Conservation (phyloP, 2,888 invertebrate genomes). For the Xanthia icteritia region DNA sequence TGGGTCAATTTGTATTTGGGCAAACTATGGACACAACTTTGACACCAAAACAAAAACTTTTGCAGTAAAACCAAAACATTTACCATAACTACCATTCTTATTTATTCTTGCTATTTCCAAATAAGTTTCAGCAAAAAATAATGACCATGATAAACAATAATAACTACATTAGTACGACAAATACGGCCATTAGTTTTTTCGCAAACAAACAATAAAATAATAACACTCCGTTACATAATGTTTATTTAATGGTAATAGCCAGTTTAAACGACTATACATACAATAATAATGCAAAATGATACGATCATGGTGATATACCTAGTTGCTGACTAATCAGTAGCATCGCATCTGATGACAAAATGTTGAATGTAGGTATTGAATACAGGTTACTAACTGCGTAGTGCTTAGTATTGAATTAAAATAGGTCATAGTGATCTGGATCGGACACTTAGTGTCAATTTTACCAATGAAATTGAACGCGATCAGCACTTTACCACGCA, state of each 20-base stretch:
- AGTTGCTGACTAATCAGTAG: slow-evolving; percentile 11
- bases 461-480: too few species aligned
- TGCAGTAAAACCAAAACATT: neutral
- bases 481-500: too few species aligned
- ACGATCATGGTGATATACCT: slow-evolving; percentile 6
- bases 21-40: neutral
- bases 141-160: slow-evolving; percentile 37
- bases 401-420: neutral
- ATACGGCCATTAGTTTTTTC: slow-evolving; percentile 36
- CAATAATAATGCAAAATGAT: slow-evolving; percentile 28
- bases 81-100: neutral
- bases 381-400: neutral
- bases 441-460: neutral
- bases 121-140: slow-evolving; percentile 2
- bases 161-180: slow-evolving; percentile 37
- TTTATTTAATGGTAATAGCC: slow-evolving; percentile 49
- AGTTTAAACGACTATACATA: neutral
- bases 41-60: neutral
- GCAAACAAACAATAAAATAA: slow-evolving; percentile 27
- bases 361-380: neutral
- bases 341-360: neutral
- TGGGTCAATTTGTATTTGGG: neutral
- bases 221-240: slow-evolving; percentile 42
- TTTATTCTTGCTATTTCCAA: neutral
- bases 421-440: neutral